Evolutionary conservation across 1,140 invertebrate species (phyloP), one percentile per base, ranked within the genome.

Genomic region (Drosophila bocki): DNA sequence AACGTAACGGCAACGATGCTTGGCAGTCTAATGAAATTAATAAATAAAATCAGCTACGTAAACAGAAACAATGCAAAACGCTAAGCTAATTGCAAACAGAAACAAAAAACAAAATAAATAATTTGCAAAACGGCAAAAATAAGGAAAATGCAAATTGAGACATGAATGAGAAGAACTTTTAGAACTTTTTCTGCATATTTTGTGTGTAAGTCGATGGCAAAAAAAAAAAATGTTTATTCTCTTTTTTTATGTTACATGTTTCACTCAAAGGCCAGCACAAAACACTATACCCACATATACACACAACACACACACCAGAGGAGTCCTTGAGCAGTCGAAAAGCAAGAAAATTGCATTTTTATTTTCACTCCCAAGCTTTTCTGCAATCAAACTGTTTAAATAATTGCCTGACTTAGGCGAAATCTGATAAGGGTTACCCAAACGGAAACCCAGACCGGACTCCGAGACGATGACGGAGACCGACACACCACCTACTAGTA

Each of bases 121-220:
- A 48, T 47, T 47, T 22, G 26, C 47, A 15, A 51, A 59, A 64
- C 58, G 41, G 13, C n/a, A 56, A 37, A 39, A 53, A 42, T 22
- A 44, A 62, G 39, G 22, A 32, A 44, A 39, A 37, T 8, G 33
- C 7, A 32, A 53, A 53, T 35, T 17, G 26, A 29, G 26, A 29
- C 26, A 53, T 51, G n/a, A 54, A 54, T 11, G 53, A 56, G 60
- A 62, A 75, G 42, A 78, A 79, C 69, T 83, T 83, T 83, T 82
- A 79, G 75, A 79, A 79, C 59, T 64, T 75, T 83, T 79, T 79
- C 80, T 64, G 69, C 71, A 75, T 70, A 74, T 65, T 84, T 84
- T 70, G 70, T 83, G 71, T 70, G 70, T 74, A 72, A 74, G 70
- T 74, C 70, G 70, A 41, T 70, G 67, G 63, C 65, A 71, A 50